Conservation (phyloP, 2,888 invertebrate genomes). For the Nebria brevicollis region DNA sequence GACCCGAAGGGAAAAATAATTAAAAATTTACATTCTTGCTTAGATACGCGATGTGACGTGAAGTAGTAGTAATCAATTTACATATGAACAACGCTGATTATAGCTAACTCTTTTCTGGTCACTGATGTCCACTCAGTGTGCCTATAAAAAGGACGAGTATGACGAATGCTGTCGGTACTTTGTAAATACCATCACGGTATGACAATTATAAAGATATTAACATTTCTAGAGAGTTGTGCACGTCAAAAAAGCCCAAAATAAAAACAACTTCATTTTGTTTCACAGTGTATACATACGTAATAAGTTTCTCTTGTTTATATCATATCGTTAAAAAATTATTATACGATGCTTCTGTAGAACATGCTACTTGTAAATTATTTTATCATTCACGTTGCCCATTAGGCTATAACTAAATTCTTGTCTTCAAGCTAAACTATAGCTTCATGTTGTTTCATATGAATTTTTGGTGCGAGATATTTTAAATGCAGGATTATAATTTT, state of each 20-base stretch:
- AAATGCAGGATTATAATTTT: not conserved
- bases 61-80: not conserved
- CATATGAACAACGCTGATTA: not conserved
- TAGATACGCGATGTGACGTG: not conserved
- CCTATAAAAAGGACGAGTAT: constrained; percentile 34
- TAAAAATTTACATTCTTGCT: not conserved
- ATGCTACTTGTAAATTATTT: not conserved
- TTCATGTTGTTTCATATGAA: not conserved
- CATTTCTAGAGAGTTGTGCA: constrained; percentile 13
- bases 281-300: not conserved
- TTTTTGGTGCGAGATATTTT: not conserved
- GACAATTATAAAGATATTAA: constrained; percentile 46
- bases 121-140: not conserved
- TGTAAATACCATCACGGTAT: constrained; percentile 40
- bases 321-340: not conserved
- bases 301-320: not conserved
- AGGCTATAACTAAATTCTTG: not conserved
- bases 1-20: not conserved
- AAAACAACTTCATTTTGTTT: constrained; percentile 17
- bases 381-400: not conserved
- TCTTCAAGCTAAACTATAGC: not conserved
- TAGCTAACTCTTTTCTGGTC: constrained; percentile 5
- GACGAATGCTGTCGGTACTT: constrained; percentile 36
- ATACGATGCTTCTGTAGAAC: not conserved
- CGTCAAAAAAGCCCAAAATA: constrained; percentile 22